These are phyloP conservation scores for Cinclus cinclus DNA, from an alignment of 2,113 vertebrate species.

Conservation along the genomic window DNA sequence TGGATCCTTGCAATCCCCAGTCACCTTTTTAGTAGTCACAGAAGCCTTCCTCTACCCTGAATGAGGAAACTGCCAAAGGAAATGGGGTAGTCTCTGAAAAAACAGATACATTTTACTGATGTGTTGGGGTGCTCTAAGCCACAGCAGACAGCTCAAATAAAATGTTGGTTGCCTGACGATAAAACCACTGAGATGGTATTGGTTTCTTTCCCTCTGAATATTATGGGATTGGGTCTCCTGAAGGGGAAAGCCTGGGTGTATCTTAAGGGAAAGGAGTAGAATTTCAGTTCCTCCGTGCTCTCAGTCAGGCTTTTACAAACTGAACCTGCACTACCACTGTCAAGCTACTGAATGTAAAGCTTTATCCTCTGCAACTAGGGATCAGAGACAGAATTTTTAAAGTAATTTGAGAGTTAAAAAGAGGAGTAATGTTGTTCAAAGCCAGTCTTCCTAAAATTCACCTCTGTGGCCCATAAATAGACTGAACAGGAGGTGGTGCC, in stretches of 20 bases:
- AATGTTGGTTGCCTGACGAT: neutral
- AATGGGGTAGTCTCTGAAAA: neutral
- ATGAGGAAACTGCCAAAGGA: neutral
- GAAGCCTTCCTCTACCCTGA: neutral
- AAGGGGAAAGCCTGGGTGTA: neutral
- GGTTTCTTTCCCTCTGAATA: neutral
- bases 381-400: neutral
- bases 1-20: neutral
- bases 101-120: neutral
- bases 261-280: neutral
- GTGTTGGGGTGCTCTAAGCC: neutral
- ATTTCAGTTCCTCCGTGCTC: neutral
- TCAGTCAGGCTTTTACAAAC: neutral
- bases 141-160: neutral
- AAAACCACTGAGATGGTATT: neutral
- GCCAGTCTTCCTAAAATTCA: neutral
- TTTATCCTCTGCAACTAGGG: neutral
- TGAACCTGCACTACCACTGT: neutral
- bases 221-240: neutral
- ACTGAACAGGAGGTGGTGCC: neutral
- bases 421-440: too few relatives aligned
- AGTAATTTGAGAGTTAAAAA: neutral
- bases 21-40: neutral
- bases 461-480: rapidly evolving
- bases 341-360: neutral